Evolutionary conservation across 2,888 invertebrate genomes (phyloP), one percentile per base, ranked within the genome.

Genomic region (Ganaspis brasiliensis): DNA sequence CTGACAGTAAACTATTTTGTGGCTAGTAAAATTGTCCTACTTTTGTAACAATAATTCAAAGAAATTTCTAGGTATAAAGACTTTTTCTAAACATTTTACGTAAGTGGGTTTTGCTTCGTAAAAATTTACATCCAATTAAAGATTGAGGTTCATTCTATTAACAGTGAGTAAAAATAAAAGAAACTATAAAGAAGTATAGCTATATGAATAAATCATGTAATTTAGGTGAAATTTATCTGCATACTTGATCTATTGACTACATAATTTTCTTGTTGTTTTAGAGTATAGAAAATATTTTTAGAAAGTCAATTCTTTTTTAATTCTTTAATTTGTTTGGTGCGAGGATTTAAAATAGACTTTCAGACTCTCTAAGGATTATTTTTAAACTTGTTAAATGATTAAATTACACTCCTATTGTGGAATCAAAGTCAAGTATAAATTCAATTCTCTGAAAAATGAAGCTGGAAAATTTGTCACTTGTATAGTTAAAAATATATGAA

Each of bases 71-170:
- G 49, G n/a, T 52, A 19, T 9, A 19, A 9, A 52, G 19, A 52
- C 19, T 52, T 52, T 52, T 52, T 16, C 16, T 2, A 52, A 52
- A 52, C 19, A 9, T 9, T 52, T 52, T 52, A 52, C 52, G 19
- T 52, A 52, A 52, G 52, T 52, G 52, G 9, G 19, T 52, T 52
- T 52, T 19, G 52, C 52, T 52, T 52, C 6, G n/a, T 2, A 8
- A 52, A 52, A 52, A 52, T 52, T 52, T 52, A 16, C 52, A 52
- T 52, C 52, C 19, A 52, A n/a, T n/a, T n/a, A n/a, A n/a, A 31
- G 31, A 31, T 31, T 31, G 31, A 31, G 31, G 9, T 52, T 19
- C 19, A 52, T 19, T 52, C 9, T 40, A 40, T 40, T 52, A 9
- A 9, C 9, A 16, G 52, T 52, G 9, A 52, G 19, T 9, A 52